Conservation (phyloP, 2,888 invertebrate species). For the Chloroclysta siterata region DNA sequence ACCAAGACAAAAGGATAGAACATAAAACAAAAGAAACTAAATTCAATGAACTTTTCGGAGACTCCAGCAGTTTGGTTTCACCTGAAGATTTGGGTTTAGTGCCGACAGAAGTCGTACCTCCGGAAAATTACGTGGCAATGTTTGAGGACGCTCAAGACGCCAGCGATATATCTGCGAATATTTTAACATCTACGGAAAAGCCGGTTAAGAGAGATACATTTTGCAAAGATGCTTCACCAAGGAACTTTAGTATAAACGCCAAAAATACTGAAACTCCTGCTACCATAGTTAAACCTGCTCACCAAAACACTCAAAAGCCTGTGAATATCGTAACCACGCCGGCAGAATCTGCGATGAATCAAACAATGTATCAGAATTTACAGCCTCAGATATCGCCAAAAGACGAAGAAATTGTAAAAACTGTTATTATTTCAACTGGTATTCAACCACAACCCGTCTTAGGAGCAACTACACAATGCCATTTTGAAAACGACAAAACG, state of each 20-base stretch:
- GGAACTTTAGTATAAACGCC: constrained; percentile 5
- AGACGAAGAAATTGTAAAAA: constrained; percentile 56
- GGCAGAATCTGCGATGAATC: constrained; percentile 19
- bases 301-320: constrained; percentile 12
- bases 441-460: constrained; percentile 49
- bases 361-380: constrained; percentile 44
- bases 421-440: constrained; percentile 67
- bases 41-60: constrained; percentile 73
- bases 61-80: constrained; percentile 73
- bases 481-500: constrained; percentile 9
- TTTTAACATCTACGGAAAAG: constrained; percentile 9
- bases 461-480: constrained; percentile 21
- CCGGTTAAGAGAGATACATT: neutral
- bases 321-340: constrained; percentile 10
- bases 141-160: constrained; percentile 72
- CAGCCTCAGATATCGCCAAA: constrained; percentile 32
- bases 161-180: constrained; percentile 45
- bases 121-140: constrained; percentile 53
- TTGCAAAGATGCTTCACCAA: constrained; percentile 11
- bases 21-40: constrained; percentile 51
- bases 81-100: constrained; percentile 72
- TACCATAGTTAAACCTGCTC: neutral
- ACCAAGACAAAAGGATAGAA: constrained; percentile 19
- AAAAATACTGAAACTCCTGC: constrained; percentile 4
- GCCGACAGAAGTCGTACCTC: constrained; percentile 27